phyloP scores from a whole-genome alignment of 2,113 vertebrate species.

The Mola mola region DNA sequence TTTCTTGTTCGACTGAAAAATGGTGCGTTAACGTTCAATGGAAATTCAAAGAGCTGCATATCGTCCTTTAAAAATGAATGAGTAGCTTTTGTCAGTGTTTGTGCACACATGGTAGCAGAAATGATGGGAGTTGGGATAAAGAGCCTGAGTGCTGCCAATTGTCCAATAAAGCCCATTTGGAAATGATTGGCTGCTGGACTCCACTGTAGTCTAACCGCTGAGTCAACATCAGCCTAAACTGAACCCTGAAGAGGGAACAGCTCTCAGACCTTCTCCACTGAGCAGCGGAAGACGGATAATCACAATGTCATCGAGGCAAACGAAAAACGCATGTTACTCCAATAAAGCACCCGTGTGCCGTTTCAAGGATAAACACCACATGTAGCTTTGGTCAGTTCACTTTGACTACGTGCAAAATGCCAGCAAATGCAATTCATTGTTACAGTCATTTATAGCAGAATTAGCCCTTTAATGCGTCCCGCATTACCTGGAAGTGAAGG shows the following conservation, averaged over 20 bases:
- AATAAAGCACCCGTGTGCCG: not conserved
- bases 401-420: conserved; percentile 3
- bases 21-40: not conserved
- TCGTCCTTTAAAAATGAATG: conserved; percentile 17
- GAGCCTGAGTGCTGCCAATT: conserved; percentile 35
- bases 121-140: conserved; percentile 19
- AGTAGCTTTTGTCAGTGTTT: conserved; percentile 37
- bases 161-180: conserved; percentile 37
- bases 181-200: conserved; percentile 19
- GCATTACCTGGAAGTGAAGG: conserved; percentile 93
- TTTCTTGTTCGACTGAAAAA: no score
- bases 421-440: no score
- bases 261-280: conserved; percentile 1
- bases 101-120: conserved; percentile 27
- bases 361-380: not conserved
- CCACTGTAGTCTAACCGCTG: conserved; percentile 10
- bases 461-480: not conserved
- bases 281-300: conserved; percentile 21
- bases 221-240: conserved; percentile 38
- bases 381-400: not conserved
- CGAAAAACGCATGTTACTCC: not conserved
- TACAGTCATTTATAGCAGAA: no score
- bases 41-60: not conserved
- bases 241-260: not conserved
- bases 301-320: conserved; percentile 17